Percentiles rank a stretch among this genome's conserved stretches.
Evolutionary conservation across 2,113 vertebrate genomes (phyloP).

Genomic region (Anolis sagrei): DNA sequence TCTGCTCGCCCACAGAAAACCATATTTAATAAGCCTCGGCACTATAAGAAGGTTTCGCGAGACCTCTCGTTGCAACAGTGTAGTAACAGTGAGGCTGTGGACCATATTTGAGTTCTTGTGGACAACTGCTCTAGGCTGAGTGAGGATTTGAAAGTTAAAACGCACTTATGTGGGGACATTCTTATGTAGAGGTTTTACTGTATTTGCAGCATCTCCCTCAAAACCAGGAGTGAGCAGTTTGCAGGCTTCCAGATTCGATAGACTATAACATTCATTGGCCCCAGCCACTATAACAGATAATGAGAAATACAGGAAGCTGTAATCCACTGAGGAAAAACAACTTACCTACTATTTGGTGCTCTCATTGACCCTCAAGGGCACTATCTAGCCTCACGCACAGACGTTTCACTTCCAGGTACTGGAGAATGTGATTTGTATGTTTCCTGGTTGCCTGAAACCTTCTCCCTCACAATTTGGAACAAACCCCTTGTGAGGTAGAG

Average conservation of each 20-base stretch:
- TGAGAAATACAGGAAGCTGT: not conserved
- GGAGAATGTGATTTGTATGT: not conserved
- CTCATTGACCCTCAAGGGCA: not conserved
- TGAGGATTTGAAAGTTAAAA: too few species aligned
- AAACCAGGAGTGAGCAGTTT: not conserved
- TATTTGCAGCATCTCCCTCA: too few species aligned
- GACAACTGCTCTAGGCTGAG: too few species aligned
- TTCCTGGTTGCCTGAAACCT: not conserved
- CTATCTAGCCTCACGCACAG: not conserved
- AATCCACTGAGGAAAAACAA: not conserved
- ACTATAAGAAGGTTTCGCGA: too few species aligned
- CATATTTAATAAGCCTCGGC: too few species aligned
- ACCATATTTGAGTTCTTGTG: too few species aligned
- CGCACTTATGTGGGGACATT: too few species aligned
- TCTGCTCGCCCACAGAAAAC: too few species aligned
- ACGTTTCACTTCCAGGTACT: not conserved
- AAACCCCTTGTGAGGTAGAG: not conserved
- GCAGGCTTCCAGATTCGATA: not conserved
- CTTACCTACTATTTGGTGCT: not conserved
- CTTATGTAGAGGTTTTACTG: too few species aligned
- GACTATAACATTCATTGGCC: not conserved
- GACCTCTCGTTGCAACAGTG: too few species aligned
- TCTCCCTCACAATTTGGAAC: not conserved
- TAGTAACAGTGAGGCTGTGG: too few species aligned
- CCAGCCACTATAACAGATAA: not conserved